Evolutionary conservation across 2,888 invertebrate genomes (phyloP).

Genomic region (Panzeria rudis): DNA sequence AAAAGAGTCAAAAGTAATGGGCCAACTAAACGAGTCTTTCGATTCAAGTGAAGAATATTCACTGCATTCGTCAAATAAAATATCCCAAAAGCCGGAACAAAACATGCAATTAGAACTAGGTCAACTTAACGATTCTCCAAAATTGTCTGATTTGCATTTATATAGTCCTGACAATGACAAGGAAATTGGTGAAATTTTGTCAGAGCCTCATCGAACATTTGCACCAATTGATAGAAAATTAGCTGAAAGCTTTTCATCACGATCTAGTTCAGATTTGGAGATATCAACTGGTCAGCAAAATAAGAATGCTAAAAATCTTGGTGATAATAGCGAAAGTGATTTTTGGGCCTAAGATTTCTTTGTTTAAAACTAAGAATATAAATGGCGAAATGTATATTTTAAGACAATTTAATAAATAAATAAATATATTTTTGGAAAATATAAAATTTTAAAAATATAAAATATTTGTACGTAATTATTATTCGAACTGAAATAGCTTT

Average conservation of each 20-base stretch:
- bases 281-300: constrained; percentile 53
- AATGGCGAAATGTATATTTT: not conserved
- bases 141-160: constrained; percentile 11
- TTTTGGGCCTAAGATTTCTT: constrained; percentile 70
- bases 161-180: constrained; percentile 34
- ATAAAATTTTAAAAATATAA: too few species aligned
- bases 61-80: not conserved
- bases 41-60: constrained; percentile 33
- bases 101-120: constrained; percentile 1
- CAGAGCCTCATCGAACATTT: constrained; percentile 50
- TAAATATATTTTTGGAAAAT: constrained; percentile 50
- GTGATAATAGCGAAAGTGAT: constrained; percentile 72
- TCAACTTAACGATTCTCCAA: constrained; percentile 19
- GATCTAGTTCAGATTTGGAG: constrained; percentile 62
- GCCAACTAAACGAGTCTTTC: not conserved
- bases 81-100: not conserved
- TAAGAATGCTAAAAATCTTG: constrained; percentile 40
- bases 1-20: not conserved
- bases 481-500: too few species aligned
- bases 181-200: constrained; percentile 69
- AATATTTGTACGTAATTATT: too few species aligned
- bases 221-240: constrained; percentile 8
- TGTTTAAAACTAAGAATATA: not conserved
- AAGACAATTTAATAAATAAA: constrained; percentile 15
- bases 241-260: constrained; percentile 42